Evolutionary conservation across 23 tunicate genomes (phyloP).

Genomic region (Corella eumyota): DNA sequence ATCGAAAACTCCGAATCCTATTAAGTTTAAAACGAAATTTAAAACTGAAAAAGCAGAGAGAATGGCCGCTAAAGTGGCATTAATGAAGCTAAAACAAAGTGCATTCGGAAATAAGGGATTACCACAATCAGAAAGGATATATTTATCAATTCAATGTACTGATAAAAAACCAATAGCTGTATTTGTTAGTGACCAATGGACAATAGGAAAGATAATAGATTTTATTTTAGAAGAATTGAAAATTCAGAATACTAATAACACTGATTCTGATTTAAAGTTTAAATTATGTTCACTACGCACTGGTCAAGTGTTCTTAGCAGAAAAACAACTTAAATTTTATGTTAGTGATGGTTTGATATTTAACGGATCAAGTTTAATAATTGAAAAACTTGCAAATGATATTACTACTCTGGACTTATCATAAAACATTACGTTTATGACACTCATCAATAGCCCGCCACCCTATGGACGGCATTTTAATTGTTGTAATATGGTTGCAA

Average conservation of each 20-base stretch:
- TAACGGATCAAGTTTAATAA: conserved; percentile 22
- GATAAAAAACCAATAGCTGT: conserved; percentile 1
- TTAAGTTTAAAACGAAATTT: conserved; percentile 8
- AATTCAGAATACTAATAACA: conserved; percentile 29
- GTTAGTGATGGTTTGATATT: conserved; percentile 13
- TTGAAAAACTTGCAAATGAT: too few relatives aligned
- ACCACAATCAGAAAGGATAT: conserved; percentile 25
- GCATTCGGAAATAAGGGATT: conserved; percentile 30
- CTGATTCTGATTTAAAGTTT: neutral
- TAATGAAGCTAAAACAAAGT: conserved; percentile 61
- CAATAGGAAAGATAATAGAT: conserved; percentile 47
- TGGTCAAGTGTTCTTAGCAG: conserved; percentile 4
- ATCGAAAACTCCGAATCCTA: neutral
- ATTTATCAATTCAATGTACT: conserved; percentile 16
- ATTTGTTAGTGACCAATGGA: conserved; percentile 42
- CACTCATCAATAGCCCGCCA: too few relatives aligned
- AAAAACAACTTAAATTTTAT: conserved; percentile 1
- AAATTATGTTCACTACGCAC: conserved; percentile 8
- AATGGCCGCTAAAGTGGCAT: conserved; percentile 65
- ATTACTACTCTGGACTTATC: too few relatives aligned
- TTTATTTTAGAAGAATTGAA: conserved; percentile 6
- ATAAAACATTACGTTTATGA: too few relatives aligned
- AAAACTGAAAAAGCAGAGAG: conserved; percentile 21
- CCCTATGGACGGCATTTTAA: too few relatives aligned
- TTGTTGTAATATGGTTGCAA: too few relatives aligned